These are phyloP conservation scores for Maniola jurtina DNA, from an alignment of 1,140 invertebrate species.

Conservation along the genomic window DNA sequence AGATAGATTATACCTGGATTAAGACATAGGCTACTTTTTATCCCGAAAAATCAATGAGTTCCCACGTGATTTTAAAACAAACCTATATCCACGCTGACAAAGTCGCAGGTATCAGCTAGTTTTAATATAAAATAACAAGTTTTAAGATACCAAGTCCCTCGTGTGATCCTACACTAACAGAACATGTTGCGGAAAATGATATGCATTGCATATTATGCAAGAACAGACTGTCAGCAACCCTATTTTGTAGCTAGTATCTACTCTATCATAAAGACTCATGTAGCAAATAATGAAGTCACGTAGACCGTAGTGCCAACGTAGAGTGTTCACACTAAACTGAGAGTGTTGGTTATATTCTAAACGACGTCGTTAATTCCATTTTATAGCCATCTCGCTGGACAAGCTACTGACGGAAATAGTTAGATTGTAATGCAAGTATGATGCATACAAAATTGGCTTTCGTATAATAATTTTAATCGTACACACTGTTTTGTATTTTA, in stretches of 20 bases:
- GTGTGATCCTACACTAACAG: no score
- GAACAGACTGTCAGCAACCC: not conserved
- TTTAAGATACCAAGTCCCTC: no score
- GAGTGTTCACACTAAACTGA: slow-evolving; percentile 2
- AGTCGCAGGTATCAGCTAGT: no score
- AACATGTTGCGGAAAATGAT: no score
- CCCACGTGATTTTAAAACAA: no score
- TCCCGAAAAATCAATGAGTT: no score
- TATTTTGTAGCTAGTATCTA: not conserved
- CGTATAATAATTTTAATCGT: not conserved
- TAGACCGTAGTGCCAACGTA: not conserved
- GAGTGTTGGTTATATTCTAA: not conserved
- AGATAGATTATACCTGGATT: no score
- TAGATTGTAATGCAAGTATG: not conserved
- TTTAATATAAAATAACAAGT: no score
- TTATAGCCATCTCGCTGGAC: slow-evolving; percentile 2
- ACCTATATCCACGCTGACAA: no score
- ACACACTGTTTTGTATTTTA: no score
- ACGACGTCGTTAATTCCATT: not conserved
- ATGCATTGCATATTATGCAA: no score
- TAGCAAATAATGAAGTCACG: slow-evolving; percentile 7
- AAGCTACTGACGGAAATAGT: not conserved
- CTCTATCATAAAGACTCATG: not conserved
- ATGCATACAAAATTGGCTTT: not conserved
- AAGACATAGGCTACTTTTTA: no score